Base-by-base conservation (phyloP, 2,888 invertebrate genomes). In the Drosophila robusta region DNA sequence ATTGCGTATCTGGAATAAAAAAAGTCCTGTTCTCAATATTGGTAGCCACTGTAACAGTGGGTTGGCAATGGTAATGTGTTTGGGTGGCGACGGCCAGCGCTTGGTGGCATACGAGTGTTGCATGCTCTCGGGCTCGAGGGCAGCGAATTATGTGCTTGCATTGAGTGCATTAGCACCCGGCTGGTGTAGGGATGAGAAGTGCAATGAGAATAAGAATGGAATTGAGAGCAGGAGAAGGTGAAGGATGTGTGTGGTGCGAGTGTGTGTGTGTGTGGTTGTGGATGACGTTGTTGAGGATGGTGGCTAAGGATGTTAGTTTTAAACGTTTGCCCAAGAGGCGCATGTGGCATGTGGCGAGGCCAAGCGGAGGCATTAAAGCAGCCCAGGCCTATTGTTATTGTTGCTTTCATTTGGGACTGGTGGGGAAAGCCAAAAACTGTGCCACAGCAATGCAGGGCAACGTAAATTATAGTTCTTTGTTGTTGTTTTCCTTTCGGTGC, bases 91-190 rank as follows among this genome's bases (percentile, higher is more conserved):
- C 18, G 60, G 54, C 44, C 32, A 45, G 39, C 44, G 29, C 29
- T 67, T 79, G 87, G 60, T 68, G 83, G 78, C 80, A 66, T 50
- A 60, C 60, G 61, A 79, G 73, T 71, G 72, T 65, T 65, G 87
- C 83, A 64, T 61, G 71, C 71, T 55, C 65, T 71, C 65, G 63
- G 71, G 69, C 70, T 88, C 64, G 74, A 74, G 87, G 89, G 80
- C 80, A 87, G 84, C 83, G 78, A 84, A 84, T 84, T 84, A 84
- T 87, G 89, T 84, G 83, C 83, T 84, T 89, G 84, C 78, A 72
- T 65, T 77, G 83, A 83, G 83, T 89, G 89, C 83, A 84, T 84
- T 84, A 84, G 89, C 87, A 89, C 83, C 89, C 80, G 69, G 63
- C 52, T 42, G 56, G 64, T 65, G 47, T 57, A 29, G 50, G 70